These are phyloP conservation scores for Dicrurus megarhynchus DNA, from an alignment of 2,113 vertebrate species.

Conservation along the genomic window DNA sequence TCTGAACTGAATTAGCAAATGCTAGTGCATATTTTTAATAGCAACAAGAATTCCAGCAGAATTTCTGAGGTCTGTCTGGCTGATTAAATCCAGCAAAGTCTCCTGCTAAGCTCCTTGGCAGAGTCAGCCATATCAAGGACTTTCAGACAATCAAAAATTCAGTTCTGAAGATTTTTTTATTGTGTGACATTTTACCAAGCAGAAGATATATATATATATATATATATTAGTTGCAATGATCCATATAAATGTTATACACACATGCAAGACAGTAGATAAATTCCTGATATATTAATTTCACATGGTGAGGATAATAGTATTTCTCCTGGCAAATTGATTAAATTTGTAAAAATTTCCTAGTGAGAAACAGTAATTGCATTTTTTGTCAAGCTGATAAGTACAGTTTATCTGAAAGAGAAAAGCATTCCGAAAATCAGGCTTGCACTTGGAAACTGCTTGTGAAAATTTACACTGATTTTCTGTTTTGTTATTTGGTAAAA, in stretches of 20 bases:
- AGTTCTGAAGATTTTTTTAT: background rate
- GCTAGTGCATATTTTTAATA: slow-evolving; percentile 3
- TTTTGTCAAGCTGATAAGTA: background rate
- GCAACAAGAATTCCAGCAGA: background rate
- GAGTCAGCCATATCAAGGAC: background rate
- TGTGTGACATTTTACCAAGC: background rate
- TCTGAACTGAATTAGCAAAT: slow-evolving; percentile 11
- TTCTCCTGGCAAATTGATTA: background rate
- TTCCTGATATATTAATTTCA: slow-evolving; percentile 16
- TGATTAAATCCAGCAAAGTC: slow-evolving; percentile 25
- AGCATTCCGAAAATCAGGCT: background rate
- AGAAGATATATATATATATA: background rate
- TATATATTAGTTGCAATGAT: background rate
- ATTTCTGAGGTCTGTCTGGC: slow-evolving; percentile 23
- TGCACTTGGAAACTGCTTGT: background rate
- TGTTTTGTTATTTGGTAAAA: background rate
- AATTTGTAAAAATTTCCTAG: background rate
- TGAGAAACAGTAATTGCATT: background rate
- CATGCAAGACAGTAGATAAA: background rate
- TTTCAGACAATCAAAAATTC: background rate
- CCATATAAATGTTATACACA: background rate
- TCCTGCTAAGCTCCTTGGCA: background rate
- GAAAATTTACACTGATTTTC: background rate
- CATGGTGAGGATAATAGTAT: background rate
- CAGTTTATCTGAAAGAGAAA: background rate